Evolutionary conservation across 2,888 invertebrate species (phyloP).

Genomic region (Rhodophaea formosa): DNA sequence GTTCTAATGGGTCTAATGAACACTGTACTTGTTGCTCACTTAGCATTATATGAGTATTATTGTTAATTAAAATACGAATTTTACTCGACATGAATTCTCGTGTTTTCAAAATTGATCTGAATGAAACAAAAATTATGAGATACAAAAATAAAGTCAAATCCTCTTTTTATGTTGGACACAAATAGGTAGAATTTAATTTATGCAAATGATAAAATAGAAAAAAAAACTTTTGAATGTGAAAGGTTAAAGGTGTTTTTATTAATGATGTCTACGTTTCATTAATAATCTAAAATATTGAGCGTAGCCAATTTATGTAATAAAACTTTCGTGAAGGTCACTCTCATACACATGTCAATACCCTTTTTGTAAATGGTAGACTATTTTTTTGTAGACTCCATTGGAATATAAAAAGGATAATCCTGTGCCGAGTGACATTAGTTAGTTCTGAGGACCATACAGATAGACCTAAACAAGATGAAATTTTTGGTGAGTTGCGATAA

Average conservation of each 20-base stretch:
- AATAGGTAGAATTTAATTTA: neutral
- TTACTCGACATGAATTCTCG: too few species aligned
- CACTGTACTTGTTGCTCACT: too few species aligned
- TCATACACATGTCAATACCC: slow-evolving; percentile 43
- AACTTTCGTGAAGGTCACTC: slow-evolving; percentile 40
- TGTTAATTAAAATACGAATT: too few species aligned
- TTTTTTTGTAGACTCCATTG: slow-evolving; percentile 38
- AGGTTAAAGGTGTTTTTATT: neutral
- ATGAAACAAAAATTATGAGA: too few species aligned
- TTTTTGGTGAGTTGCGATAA: slow-evolving; percentile 44
- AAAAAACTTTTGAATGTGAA: neutral
- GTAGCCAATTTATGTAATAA: neutral
- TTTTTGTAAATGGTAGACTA: slow-evolving; percentile 23
- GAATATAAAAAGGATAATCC: slow-evolving; percentile 46
- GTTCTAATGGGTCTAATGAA: too few species aligned
- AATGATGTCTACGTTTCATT: neutral
- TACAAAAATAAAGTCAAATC: too few species aligned
- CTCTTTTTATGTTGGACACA: neutral
- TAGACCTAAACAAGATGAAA: slow-evolving; percentile 54
- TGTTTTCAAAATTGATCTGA: too few species aligned
- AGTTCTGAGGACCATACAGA: slow-evolving; percentile 39
- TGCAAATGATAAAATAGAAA: neutral
- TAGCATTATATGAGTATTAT: too few species aligned
- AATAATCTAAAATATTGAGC: neutral
- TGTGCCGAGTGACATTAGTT: slow-evolving; percentile 39